phyloP scores from a whole-genome alignment of 2,113 vertebrate genomes.

The Phocoena sinus region DNA sequence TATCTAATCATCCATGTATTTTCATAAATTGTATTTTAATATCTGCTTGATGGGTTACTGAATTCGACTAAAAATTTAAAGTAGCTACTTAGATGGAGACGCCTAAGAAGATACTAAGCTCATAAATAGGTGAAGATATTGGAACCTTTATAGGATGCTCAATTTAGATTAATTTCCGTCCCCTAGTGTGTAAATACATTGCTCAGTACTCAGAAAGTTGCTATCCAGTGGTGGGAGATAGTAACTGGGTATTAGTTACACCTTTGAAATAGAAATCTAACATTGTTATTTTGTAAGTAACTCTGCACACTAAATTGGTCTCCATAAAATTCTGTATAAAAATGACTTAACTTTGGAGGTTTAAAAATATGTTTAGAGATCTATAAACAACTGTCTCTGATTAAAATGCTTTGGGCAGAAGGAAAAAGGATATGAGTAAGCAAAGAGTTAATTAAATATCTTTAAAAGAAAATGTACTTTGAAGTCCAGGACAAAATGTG shows the following conservation, averaged over 20 bases:
- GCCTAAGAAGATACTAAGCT: conserved; percentile 36
- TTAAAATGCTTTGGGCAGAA: conserved; percentile 13
- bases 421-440: not conserved
- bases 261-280: conserved; percentile 29
- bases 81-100: conserved; percentile 29
- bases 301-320: conserved; percentile 27
- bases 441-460: conserved; percentile 22
- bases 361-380: conserved; percentile 37
- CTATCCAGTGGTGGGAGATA: not conserved
- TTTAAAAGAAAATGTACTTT: not conserved
- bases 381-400: not conserved
- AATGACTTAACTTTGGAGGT: conserved; percentile 5
- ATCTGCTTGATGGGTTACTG: conserved; percentile 53
- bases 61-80: conserved; percentile 56
- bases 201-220: conserved; percentile 30
- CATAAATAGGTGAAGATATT: conserved; percentile 17
- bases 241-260: not conserved
- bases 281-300: not conserved
- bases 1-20: conserved; percentile 52
- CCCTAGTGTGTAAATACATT: not conserved
- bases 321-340: conserved; percentile 30
- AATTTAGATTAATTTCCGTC: not conserved
- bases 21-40: conserved; percentile 40
- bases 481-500: not conserved
- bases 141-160: conserved; percentile 34